Base-by-base conservation (phyloP, 2,797 vertebrate genomes). In the Poliocrania exsul region DNA sequence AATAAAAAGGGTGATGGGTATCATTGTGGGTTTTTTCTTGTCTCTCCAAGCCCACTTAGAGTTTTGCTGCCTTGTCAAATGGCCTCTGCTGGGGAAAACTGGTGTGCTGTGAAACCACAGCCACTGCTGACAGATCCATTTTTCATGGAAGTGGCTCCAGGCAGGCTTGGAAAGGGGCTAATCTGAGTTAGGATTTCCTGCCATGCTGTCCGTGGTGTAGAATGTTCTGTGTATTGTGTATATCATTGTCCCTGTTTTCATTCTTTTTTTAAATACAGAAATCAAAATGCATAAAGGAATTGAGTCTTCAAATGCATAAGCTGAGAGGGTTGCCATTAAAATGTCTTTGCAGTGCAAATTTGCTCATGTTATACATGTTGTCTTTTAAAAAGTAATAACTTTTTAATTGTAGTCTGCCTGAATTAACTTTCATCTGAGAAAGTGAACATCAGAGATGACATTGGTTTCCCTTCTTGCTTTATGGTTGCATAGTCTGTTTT, bases 391-490 rank as follows among this genome's bases (percentile, higher is more conserved):
- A 82, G 35, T 61, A 74, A 2, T 93, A 74, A 78, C 53, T 90
- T 90, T 47, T 70, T 56, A 88, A 77, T 72, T 88, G 60, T 42
- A 66, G 26, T 54, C 31, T 95, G 40, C 17, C 6, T 53, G 19
- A 83, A 74, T 69, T 90, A 80, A 44, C 70, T 92, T 94, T 54
- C 29, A 40, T 78, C 35, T 40, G 54, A 71, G 78, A 61, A 81
- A 40, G n/a, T 60, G 38, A 74, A 58, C 77, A 50, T 85, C 54
- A 71, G 61, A 87, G 53, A 23, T 5, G 5, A 50, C n/a, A 14
- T 82, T 77, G 78, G 50, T 89, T 95, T 96, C 42, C 65, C 40
- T 78, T 40, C 18, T 42, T 82, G 25, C 16, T 87, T 92, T 91
- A 47, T 44, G 58, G 24, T 49, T 69, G 38, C 2, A 1, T n/a